Evolutionary conservation across 2,113 vertebrate species (phyloP), one percentile per base, ranked within the genome.

Genomic region (Heloderma charlesbogerti): DNA sequence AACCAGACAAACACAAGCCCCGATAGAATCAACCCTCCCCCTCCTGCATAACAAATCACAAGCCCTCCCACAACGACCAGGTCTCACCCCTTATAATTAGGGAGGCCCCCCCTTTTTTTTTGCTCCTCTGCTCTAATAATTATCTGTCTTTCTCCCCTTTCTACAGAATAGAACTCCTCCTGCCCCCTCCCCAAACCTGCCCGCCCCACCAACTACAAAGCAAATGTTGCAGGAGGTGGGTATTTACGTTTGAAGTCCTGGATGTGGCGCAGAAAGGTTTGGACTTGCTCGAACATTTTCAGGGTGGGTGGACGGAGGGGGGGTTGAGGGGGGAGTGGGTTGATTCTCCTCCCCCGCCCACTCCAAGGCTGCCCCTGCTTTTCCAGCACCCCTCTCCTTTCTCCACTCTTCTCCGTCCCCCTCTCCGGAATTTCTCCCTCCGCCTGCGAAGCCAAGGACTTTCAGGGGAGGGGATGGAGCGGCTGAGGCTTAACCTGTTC

Each of bases 191-290:
- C 31, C 27, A 37, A 15, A 45, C 60, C 60, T 63, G 60, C 20
- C 60, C 20, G 18, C 71, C 12, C 34, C 34, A 81, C 9, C 54
- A 37, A n/a, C 60, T 34, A 51, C 82, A 69, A 90, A 79, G n/a
- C 60, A 90, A 78, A 88, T 69, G 37, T 5, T 10, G 31, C 48
- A 71, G 57, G 29, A 34, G n/a, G 66, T 40, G 0, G 57, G 63
- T 90, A 90, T 90, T 90, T 90, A 90, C 89, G 89, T n/a, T 90
- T 90, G 48, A 86, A 86, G 45, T 90, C 89, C 89, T 90, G 89
- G 89, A 86, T 71, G n/a, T 86, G 89, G 74, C 83, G 89, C 27
- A 90, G 89, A 13, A 90, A 69, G 45, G 89, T 79, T 60, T 90
- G 89, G 48, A 90, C 83, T 80, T 90, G 89, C 45, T 90, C 89